These are phyloP conservation scores for Bombylius discolor DNA, from an alignment of 2,888 invertebrate species.

Conservation along the genomic window DNA sequence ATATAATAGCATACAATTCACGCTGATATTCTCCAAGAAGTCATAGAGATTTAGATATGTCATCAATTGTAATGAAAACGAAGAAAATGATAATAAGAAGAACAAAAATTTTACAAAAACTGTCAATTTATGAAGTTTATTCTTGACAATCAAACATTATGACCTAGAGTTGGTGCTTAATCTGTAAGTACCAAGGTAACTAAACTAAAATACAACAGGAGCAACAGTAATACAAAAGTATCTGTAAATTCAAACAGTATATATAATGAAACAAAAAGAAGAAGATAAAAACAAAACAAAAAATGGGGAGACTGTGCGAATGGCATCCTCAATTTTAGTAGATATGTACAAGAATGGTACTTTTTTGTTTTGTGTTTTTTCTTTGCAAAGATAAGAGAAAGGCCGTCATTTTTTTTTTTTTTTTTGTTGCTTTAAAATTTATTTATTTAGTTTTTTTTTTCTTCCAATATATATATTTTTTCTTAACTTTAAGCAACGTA, in stretches of 20 bases:
- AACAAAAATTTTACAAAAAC: neutral
- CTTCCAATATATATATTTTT: too few relatives aligned
- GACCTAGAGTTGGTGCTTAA: neutral
- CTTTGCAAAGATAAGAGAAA: neutral
- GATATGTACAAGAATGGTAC: too few relatives aligned
- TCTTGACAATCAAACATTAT: constrained; percentile 3
- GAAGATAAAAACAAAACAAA: too few relatives aligned
- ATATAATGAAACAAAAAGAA: too few relatives aligned
- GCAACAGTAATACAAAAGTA: neutral
- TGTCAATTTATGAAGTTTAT: constrained; percentile 8
- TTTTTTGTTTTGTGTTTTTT: neutral
- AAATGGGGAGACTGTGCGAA: neutral
- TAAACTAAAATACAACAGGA: neutral
- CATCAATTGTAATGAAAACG: too few relatives aligned
- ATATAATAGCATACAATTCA: too few relatives aligned
- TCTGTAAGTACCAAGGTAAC: neutral
- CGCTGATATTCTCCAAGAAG: too few relatives aligned
- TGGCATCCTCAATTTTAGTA: neutral
- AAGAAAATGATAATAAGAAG: neutral
- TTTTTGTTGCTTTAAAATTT: neutral
- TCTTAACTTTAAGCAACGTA: neutral
- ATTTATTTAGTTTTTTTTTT: neutral
- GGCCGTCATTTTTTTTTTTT: neutral
- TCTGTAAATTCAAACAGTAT: too few relatives aligned
- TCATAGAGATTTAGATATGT: too few relatives aligned